Base-by-base conservation (phyloP, 2,113 vertebrate species). In the Nycticryphes semicollaris region DNA sequence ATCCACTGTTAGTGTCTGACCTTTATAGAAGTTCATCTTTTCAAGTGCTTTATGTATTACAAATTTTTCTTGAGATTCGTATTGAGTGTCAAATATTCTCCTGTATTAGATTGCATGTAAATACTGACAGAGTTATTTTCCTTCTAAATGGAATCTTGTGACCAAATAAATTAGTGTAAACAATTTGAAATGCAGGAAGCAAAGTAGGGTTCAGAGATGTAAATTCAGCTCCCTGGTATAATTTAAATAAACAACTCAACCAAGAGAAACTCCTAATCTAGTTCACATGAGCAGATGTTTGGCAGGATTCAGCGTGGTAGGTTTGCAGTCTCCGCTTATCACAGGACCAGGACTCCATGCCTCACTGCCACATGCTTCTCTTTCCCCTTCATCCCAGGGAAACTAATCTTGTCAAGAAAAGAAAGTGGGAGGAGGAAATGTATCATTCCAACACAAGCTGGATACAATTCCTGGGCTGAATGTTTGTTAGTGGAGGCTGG, bases 301-400 rank as follows among this genome's bases (percentile, higher is more conserved):
- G 96, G 90, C 95, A 93, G 83, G 66, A 47, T 78, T 89, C 66
- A 57, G 45, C 0, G 0, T 83, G 76, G 48, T 47, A 80, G 80
- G 35, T 90, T 77, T 92, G 87, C 64, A 67, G 35, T 43, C 84
- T 91, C 60, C 53, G 87, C 87, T 96, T 95, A 96, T 94, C 95
- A 47, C 57, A 76, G 84, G 41, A 39, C 31, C 82, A 82, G 79
- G 89, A 19, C 76, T 81, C 76, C 24, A 84, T 62, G 89, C 89
- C 88, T 88, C 91, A 73, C 35, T 90, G 82, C 84, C 77, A 67
- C 79, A 25, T 73, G 80, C 69, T 80, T 56, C 69, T 76, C 63
- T 47, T 69, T 76, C 62, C 64, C n/a, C 76, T 92, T 94, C 84
- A 69, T 86, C 66, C 64, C 33, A 19, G 77, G 72, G 33, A 94